Evolutionary conservation across 2,113 vertebrate genomes (phyloP).

Genomic region (Pavo muticus): DNA sequence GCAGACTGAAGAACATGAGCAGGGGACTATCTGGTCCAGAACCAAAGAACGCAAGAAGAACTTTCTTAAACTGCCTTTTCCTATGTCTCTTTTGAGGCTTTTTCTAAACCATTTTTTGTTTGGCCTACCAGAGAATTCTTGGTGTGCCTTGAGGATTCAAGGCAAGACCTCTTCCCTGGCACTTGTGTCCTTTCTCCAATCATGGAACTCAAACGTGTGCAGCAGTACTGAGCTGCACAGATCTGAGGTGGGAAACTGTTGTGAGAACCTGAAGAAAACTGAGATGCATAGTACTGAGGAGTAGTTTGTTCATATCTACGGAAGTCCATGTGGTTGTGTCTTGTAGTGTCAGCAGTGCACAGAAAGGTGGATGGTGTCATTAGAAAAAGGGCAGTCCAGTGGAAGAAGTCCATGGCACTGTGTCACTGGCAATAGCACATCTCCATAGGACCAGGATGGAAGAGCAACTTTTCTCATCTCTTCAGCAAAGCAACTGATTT

Average conservation of each 20-base stretch:
- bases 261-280: background rate
- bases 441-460: background rate
- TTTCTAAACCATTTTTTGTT: background rate
- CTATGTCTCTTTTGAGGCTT: background rate
- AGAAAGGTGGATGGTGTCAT: background rate
- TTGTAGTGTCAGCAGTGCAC: rapidly evolving
- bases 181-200: background rate
- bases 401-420: background rate
- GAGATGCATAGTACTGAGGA: background rate
- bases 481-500: slow-evolving; percentile 1
- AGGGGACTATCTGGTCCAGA: background rate
- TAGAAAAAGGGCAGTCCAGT: background rate
- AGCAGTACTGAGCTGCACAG: background rate
- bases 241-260: background rate
- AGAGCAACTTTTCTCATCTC: background rate
- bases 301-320: background rate
- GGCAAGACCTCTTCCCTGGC: background rate
- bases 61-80: background rate
- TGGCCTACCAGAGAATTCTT: background rate
- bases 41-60: background rate
- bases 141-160: background rate
- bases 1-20: background rate
- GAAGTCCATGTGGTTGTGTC: background rate
- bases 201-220: background rate
- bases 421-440: rapidly evolving